These are phyloP conservation scores for Hypothenemus hampei DNA, from an alignment of 1,140 invertebrate genomes.

Conservation along the genomic window DNA sequence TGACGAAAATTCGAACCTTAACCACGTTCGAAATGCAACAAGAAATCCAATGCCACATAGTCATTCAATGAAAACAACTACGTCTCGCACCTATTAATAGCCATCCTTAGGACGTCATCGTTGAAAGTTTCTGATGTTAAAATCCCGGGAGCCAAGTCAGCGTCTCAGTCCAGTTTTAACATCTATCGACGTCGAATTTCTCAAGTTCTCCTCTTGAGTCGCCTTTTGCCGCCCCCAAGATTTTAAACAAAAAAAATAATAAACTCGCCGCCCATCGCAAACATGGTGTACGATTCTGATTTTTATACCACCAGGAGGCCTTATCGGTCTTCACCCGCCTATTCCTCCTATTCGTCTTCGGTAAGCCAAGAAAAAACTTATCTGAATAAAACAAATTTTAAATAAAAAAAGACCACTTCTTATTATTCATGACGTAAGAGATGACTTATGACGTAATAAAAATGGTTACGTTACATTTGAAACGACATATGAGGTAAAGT, in stretches of 20 bases:
- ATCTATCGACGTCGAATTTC: conserved; percentile 38
- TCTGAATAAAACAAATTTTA: too few relatives aligned
- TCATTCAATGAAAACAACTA: neutral
- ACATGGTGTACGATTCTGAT: conserved; percentile 86
- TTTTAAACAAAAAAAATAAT: too few relatives aligned
- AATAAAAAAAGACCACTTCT: too few relatives aligned
- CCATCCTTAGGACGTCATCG: conserved; percentile 11
- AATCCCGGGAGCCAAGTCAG: conserved; percentile 28
- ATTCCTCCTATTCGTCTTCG: conserved; percentile 71
- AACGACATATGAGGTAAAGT: too few relatives aligned
- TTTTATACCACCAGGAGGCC: conserved; percentile 82
- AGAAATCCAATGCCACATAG: too few relatives aligned
- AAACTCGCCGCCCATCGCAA: conserved; percentile 43
- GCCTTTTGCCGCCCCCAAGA: conserved; percentile 26
- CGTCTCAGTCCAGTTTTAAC: conserved; percentile 37
- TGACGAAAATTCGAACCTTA: too few relatives aligned
- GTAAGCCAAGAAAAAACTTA: too few relatives aligned
- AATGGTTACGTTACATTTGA: too few relatives aligned
- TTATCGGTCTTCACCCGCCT: conserved; percentile 61
- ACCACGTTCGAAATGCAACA: too few relatives aligned
- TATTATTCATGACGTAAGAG: too few relatives aligned
- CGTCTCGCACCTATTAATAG: conserved; percentile 21
- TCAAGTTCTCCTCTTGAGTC: conserved; percentile 17
- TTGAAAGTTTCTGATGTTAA: conserved; percentile 31
- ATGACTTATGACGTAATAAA: too few relatives aligned